phyloP scores from a whole-genome alignment of 2,888 invertebrate genomes.

The Meteorus colon region DNA sequence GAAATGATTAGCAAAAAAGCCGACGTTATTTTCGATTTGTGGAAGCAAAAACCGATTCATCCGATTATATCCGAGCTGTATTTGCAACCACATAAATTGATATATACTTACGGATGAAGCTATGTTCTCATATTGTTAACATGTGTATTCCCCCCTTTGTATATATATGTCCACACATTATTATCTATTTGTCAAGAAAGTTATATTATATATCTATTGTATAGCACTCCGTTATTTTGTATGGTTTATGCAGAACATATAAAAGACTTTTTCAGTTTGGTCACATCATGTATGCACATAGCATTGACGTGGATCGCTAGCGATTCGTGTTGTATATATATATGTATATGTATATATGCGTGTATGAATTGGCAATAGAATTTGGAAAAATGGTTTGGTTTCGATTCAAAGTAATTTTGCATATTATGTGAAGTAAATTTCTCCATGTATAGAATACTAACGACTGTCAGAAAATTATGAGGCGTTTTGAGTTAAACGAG shows the following conservation, averaged over 20 bases:
- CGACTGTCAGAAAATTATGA: slow-evolving; percentile 28
- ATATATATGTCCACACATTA: not conserved
- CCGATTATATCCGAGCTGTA: not conserved
- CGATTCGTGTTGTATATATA: not conserved
- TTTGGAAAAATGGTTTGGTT: not conserved
- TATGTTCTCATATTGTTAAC: not conserved
- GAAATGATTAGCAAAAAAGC: not conserved
- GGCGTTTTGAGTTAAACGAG: slow-evolving; percentile 2
- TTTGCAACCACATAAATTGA: not conserved
- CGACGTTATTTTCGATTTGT: no score
- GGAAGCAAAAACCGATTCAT: no score
- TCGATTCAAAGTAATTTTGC: slow-evolving; percentile 14
- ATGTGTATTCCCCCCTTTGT: not conserved
- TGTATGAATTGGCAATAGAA: not conserved
- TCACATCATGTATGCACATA: not conserved
- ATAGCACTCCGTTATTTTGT: not conserved
- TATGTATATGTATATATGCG: not conserved
- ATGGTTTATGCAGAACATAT: not conserved
- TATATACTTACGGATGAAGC: not conserved
- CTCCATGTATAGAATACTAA: slow-evolving; percentile 16
- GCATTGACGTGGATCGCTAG: not conserved
- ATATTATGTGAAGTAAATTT: not conserved
- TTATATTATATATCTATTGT: not conserved
- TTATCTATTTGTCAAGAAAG: not conserved
- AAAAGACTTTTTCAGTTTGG: not conserved